These are phyloP conservation scores for Diadumene lineata DNA, from an alignment of 92 coral and sea anemone genomes.

Conservation along the genomic window DNA sequence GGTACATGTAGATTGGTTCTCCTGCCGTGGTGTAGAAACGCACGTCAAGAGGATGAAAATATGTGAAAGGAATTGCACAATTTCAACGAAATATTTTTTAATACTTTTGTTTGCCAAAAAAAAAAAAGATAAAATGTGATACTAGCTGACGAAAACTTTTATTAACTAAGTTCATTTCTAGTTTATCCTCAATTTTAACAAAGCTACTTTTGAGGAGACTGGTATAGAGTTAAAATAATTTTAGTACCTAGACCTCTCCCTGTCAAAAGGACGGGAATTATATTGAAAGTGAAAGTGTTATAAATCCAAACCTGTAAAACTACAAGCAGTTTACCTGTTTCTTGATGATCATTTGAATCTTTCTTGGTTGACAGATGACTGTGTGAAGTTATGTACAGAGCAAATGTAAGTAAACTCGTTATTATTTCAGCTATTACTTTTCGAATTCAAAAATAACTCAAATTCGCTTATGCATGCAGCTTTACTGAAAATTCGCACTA, in stretches of 20 bases:
- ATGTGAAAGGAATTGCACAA: too few relatives aligned
- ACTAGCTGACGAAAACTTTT: too few relatives aligned
- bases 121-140: too few relatives aligned
- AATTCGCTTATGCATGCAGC: background rate
- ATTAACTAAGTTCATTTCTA: too few relatives aligned
- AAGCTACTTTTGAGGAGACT: background rate
- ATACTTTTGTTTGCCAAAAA: too few relatives aligned
- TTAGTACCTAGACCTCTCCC: background rate
- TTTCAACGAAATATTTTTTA: too few relatives aligned
- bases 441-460: too few relatives aligned
- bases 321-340: slow-evolving; percentile 37
- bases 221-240: slow-evolving; percentile 14
- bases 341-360: background rate
- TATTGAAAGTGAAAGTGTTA: slow-evolving; percentile 17
- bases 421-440: background rate
- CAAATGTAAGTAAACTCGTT: slow-evolving; percentile 47
- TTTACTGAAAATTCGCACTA: background rate
- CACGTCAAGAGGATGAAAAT: too few relatives aligned
- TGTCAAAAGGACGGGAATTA: background rate
- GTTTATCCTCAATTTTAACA: slow-evolving; percentile 36
- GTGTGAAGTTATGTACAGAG: slow-evolving; percentile 57
- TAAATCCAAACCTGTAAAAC: background rate
- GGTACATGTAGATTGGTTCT: too few relatives aligned
- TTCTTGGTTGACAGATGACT: slow-evolving; percentile 4
- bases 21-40: too few relatives aligned